phyloP scores from a whole-genome alignment of 2,797 vertebrate species.

The Rhinatrema bivittatum region DNA sequence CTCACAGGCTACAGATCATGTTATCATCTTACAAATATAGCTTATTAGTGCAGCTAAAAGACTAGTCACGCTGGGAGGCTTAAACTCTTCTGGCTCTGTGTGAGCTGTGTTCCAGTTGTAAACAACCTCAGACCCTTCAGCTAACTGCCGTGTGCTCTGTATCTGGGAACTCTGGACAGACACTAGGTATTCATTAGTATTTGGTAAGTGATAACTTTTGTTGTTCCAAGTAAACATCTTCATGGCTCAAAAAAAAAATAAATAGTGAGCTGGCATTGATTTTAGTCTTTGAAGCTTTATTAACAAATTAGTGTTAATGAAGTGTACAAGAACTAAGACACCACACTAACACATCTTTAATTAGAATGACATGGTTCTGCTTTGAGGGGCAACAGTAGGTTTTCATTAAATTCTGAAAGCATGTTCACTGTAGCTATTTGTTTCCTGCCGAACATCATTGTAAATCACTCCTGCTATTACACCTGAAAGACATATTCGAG shows the following conservation, averaged over 20 bases:
- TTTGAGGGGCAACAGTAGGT: too few relatives aligned
- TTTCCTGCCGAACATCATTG: neutral
- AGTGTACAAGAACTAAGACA: too few relatives aligned
- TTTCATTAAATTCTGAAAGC: constrained; percentile 13
- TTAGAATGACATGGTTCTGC: neutral
- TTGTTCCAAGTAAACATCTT: neutral
- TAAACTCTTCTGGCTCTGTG: constrained; percentile 25
- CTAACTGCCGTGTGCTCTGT: constrained; percentile 8
- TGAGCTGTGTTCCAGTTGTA: constrained; percentile 32
- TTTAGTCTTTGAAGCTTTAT: too few relatives aligned
- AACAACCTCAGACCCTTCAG: constrained; percentile 34
- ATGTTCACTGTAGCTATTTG: constrained; percentile 2
- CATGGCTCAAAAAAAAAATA: neutral
- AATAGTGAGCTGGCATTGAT: neutral
- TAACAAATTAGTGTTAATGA: neutral
- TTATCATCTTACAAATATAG: constrained; percentile 70
- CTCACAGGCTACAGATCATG: constrained; percentile 47
- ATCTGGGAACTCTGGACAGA: constrained; percentile 12
- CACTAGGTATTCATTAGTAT: constrained; percentile 9
- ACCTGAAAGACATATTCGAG: constrained; percentile 13
- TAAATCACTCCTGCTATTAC: constrained; percentile 12
- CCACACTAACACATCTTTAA: too few relatives aligned
- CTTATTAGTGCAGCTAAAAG: constrained; percentile 50
- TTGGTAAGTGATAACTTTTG: constrained; percentile 43
- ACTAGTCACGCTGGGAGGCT: constrained; percentile 34